Evolutionary conservation across 2,797 vertebrate species (phyloP), one percentile per base, ranked within the genome.

Genomic region (Amphiprion clarkii): DNA sequence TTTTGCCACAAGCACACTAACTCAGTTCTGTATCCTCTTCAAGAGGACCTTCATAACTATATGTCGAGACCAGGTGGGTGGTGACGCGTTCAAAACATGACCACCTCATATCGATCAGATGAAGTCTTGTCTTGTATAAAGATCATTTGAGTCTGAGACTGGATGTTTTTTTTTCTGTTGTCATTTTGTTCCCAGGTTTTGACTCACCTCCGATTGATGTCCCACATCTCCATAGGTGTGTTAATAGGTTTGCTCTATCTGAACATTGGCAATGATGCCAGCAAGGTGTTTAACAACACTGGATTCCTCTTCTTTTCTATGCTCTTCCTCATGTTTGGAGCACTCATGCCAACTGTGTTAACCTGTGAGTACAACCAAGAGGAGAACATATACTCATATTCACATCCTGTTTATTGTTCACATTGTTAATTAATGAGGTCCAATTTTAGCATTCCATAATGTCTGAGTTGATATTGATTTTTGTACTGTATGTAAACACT

Each of bases 271-370:
- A 95, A 99, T 0, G 98, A 99, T 0, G 97, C 98, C 51, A 97
- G 95, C 94, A 99, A 98, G 78, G 98, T 99, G 89, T 97, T 99
- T n/a, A 95, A 94, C 90, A 95, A 95, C 93, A 94, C 94, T 2
- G 94, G 94, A 48, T 99, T 98, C 86, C 97, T 99, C 83, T 99
- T 99, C 95, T 99, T 99, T 95, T 99, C 98, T 76, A 98, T 98
- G 97, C 96, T 98, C 21, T 98, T 98, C 93, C 91, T 98, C 87
- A 98, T 97, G 97, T 98, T 98, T 0, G 97, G 97, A 0, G 97
- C 97, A 0, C 95, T 98, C 70, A 98, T 98, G 97, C 97, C 97
- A 19, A 98, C 97, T 0, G 96, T 98, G 84, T 93, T 98, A 76
- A 98, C 97, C 64, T 98, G 97, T 98, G 92, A 97, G 97, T 92